Evolutionary conservation across 2,888 invertebrate species (phyloP).

Genomic region (Zeuzera pyrina): DNA sequence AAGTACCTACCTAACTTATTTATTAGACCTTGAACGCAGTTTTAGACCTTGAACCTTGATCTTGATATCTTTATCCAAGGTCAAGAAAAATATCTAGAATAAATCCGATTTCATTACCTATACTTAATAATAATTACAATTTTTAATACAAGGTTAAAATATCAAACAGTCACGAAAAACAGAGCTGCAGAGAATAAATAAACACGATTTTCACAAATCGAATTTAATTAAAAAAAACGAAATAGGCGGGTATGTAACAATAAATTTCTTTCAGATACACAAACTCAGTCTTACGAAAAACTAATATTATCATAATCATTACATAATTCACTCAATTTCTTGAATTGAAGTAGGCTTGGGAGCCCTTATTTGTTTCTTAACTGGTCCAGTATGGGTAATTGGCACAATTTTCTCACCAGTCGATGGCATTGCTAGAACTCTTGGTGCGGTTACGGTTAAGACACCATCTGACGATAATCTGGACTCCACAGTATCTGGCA

Average conservation of each 20-base stretch:
- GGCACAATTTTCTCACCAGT: conserved; percentile 73
- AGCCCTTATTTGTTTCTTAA: conserved; percentile 43
- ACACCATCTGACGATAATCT: conserved; percentile 84
- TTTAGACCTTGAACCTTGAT: no score
- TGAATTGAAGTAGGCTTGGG: conserved; percentile 4
- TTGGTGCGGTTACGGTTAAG: conserved; percentile 80
- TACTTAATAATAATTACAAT: no score
- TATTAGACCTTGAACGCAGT: no score
- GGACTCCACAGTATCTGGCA: conserved; percentile 80
- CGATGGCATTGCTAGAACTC: conserved; percentile 45
- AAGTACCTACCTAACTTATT: no score
- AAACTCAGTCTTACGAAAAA: conserved; percentile 36
- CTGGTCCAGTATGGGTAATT: conserved; percentile 73
- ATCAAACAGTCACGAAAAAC: no score
- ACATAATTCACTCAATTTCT: conserved; percentile 8
- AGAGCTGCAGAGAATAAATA: no score
- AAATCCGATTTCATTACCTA: no score
- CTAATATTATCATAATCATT: conserved; percentile 4
- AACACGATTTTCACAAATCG: no score
- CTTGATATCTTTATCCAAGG: no score
- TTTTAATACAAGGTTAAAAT: no score
- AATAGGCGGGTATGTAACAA: neutral
- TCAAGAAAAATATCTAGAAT: no score
- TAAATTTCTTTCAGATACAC: conserved; percentile 13
- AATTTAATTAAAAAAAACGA: neutral